Base-by-base conservation (phyloP, 1,140 invertebrate species). In the Pectinophora gossypiella region DNA sequence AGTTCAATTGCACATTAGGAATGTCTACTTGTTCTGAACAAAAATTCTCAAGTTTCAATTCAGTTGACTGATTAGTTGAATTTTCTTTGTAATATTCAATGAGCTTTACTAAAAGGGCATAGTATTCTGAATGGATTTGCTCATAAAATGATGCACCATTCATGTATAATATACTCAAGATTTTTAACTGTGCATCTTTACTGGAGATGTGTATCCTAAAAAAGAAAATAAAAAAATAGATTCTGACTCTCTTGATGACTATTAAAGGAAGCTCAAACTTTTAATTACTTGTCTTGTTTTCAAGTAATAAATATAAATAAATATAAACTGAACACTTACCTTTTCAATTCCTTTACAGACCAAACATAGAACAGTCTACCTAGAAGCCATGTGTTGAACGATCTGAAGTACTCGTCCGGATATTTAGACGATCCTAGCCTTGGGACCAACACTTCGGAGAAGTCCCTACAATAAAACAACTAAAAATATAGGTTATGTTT, bases 341-440 rank as follows among this genome's bases (percentile, higher is more conserved):
- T 80, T 16, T 74, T 61, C 13, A 90, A 62, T 55, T 89, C 81
- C 35, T 89, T 79, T 7, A 85, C 81, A 23, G 87, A 89, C 63
- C 89, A 85, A 2, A 90, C 72, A 78, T 90, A 90, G 66, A 90
- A 89, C 54, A 90, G 73, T 61, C 88, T 78, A 15, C 89, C 89
- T 15, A 90, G 54, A 12, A 90, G 65, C 90, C 90, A 91, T 35
- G 85, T 88, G 58, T 90, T 89, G 56, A 91, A 91, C 0, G 86
- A 77, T 61, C 73, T 76, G 61, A 90, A 90, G 55, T 89, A 87
- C 18, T 71, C 67, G 53, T 88, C 79, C 48, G 83, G 80, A 53
- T 79, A 78, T 56, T 86, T 75, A 3, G 61, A 64, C 5, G 72
- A 70, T 47, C 85, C 76, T 35, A 72, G 59, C 42, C 71, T 65